Evolutionary conservation across 2,113 vertebrate genomes (phyloP).

Genomic region (Tringa solitaria): DNA sequence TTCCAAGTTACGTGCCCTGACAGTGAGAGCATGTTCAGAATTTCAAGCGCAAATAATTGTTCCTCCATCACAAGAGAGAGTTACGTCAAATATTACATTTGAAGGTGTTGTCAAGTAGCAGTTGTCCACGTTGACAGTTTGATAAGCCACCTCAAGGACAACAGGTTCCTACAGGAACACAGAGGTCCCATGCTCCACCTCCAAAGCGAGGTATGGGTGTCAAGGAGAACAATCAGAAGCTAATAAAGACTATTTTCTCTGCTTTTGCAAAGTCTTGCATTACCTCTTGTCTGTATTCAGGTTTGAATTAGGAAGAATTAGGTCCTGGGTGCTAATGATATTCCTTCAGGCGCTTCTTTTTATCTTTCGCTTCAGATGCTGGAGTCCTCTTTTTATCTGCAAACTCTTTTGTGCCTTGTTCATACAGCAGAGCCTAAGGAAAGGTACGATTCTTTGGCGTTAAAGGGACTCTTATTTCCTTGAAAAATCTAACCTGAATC

Average conservation of each 20-base stretch:
- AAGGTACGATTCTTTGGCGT: background rate
- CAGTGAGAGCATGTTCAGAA: background rate
- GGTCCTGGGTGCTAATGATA: background rate
- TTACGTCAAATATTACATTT: background rate
- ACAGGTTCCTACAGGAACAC: background rate
- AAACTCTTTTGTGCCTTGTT: background rate
- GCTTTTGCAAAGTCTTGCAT: background rate
- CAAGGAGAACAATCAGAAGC: background rate
- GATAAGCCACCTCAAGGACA: background rate
- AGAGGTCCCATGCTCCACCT: background rate
- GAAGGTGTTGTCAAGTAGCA: background rate
- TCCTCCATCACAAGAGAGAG: background rate
- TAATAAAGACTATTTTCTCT: background rate
- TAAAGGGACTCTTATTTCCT: background rate
- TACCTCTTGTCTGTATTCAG: background rate
- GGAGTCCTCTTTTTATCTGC: background rate
- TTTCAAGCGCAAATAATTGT: conserved; percentile 1
- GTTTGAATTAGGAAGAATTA: background rate
- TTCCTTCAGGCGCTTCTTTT: background rate
- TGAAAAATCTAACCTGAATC: background rate
- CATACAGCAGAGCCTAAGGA: background rate
- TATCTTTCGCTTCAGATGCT: background rate
- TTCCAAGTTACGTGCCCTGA: background rate
- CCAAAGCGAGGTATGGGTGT: background rate
- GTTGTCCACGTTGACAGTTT: background rate